These are phyloP conservation scores for Neotoma lepida DNA, from an alignment of 2,113 vertebrate genomes.

Conservation along the genomic window DNA sequence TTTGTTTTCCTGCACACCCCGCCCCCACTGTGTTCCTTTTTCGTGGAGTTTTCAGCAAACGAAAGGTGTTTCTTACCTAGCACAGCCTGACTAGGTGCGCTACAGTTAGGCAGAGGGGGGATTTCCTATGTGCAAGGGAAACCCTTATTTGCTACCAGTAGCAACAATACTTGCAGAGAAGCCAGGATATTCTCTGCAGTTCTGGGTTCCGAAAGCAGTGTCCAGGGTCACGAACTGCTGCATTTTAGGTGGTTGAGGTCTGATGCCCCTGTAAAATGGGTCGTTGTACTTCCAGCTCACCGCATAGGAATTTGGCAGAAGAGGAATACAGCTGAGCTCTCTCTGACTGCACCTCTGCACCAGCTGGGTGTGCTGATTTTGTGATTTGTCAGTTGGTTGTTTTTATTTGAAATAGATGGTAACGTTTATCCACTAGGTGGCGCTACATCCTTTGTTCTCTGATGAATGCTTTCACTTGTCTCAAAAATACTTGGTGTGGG, in stretches of 20 bases:
- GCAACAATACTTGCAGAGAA: not conserved
- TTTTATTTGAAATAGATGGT: not conserved
- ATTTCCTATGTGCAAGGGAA: not conserved
- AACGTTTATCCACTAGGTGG: conserved; percentile 82
- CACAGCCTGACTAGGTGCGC: not conserved
- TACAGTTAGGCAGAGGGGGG: not conserved
- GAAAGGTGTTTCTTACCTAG: not conserved
- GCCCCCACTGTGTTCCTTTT: not conserved
- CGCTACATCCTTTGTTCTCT: conserved; percentile 77
- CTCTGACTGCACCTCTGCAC: not conserved
- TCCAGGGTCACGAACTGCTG: not conserved
- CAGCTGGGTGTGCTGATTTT: not conserved
- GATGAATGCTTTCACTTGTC: not conserved
- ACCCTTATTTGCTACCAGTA: not conserved
- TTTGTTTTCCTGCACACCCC: not conserved
- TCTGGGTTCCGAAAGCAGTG: not conserved
- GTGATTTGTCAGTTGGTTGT: not conserved
- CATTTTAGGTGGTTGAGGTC: not conserved
- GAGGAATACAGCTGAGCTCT: not conserved
- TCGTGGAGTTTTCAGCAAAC: not conserved
- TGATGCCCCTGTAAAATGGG: not conserved
- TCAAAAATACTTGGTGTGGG: not conserved
- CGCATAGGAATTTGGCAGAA: not conserved
- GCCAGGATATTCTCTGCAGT: not conserved
- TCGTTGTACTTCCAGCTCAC: not conserved